Evolutionary conservation across 2,113 vertebrate species (phyloP).

Genomic region (Oreochromis spilurus): DNA sequence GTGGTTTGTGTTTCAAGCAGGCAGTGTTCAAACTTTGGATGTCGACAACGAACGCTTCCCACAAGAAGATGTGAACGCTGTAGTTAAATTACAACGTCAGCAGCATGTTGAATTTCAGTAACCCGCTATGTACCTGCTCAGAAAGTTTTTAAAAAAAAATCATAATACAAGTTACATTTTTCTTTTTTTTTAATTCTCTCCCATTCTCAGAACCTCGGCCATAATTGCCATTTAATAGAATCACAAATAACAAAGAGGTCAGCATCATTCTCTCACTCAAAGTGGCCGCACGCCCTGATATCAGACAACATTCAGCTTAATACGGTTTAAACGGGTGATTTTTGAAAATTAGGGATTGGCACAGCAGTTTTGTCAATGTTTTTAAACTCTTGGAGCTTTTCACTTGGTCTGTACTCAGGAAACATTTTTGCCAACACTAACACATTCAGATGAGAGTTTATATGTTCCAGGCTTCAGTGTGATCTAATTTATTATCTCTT

Average conservation of each 20-base stretch:
- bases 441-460: not conserved
- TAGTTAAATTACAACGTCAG: not conserved
- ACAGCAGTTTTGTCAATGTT: not conserved
- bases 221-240: not conserved
- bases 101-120: not conserved
- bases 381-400: not conserved
- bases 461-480: not conserved
- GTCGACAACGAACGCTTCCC: not conserved
- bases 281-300: rapidly evolving
- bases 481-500: not conserved
- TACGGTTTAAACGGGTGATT: not conserved
- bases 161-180: not conserved
- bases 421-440: not conserved
- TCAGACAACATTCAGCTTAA: rapidly evolving
- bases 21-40: not conserved
- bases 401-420: not conserved
- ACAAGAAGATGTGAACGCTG: not conserved
- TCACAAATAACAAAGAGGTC: not conserved
- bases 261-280: not conserved
- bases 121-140: not conserved
- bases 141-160: not conserved
- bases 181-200: not conserved
- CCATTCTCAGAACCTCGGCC: not conserved
- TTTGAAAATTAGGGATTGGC: not conserved
- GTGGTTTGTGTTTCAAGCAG: slow-evolving; percentile 7